Evolutionary conservation across 53 echinoderm and acorn worm genomes (phyloP).

Genomic region (Arbacia lixula): DNA sequence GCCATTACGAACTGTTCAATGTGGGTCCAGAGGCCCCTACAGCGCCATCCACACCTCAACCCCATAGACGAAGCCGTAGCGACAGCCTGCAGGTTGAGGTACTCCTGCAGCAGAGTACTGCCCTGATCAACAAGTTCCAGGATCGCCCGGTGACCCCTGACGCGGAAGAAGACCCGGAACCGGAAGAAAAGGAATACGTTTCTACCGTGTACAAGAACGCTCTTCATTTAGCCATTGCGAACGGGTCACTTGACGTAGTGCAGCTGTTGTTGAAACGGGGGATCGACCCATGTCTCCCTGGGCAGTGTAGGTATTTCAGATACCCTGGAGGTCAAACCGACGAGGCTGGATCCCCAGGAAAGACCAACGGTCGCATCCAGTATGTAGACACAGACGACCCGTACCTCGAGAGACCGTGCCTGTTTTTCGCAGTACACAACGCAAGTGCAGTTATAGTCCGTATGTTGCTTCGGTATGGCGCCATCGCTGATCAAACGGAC

Average conservation of each 20-base stretch:
- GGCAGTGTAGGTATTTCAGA: not conserved
- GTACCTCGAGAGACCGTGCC: conserved; percentile 68
- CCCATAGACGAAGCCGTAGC: conserved; percentile 61
- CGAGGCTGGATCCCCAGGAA: not conserved
- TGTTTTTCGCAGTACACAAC: conserved; percentile 81
- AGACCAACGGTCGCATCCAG: not conserved
- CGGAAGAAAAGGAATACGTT: conserved; percentile 10
- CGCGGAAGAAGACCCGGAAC: conserved; percentile 39
- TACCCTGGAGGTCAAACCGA: not conserved
- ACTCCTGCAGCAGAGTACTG: conserved; percentile 78
- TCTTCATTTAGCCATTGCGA: conserved; percentile 78
- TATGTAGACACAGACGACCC: conserved; percentile 62
- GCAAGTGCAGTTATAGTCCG: conserved; percentile 72
- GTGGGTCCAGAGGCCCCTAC: conserved; percentile 28
- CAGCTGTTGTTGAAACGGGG: conserved; percentile 79
- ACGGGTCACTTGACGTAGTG: conserved; percentile 87
- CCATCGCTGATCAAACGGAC: conserved; percentile 69
- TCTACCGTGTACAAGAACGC: conserved; percentile 73
- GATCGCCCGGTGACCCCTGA: conserved; percentile 44
- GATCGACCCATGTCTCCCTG: conserved; percentile 62
- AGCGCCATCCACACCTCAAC: conserved; percentile 39
- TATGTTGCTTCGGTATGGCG: conserved; percentile 81
- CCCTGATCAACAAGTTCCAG: conserved; percentile 76
- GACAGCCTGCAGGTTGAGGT: conserved; percentile 86
- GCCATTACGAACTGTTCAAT: conserved; percentile 49